A percentile compares a stretch with the other conserved stretches of the same genome.
Evolutionary conservation across 2,113 vertebrate genomes (phyloP).

Genomic region (Pithys albifrons): DNA sequence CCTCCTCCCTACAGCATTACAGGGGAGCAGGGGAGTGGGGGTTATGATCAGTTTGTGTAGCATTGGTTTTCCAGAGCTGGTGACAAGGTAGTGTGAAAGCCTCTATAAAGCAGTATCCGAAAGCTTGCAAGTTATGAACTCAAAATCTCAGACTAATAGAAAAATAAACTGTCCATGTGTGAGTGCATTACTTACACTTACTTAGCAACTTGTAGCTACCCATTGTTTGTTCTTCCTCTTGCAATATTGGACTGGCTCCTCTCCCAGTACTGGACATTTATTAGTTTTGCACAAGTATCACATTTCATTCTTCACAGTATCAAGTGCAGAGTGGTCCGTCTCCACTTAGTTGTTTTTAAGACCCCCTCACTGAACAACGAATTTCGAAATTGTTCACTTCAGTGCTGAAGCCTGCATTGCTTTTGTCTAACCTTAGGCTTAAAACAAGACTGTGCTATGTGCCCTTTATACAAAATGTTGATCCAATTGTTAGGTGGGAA

Average conservation of each 20-base stretch:
- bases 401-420: rapidly evolving
- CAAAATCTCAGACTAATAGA: not conserved
- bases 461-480: not conserved
- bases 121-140: not conserved
- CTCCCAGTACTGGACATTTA: rapidly evolving
- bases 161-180: not conserved
- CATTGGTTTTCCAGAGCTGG: not conserved
- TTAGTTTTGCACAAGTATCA: not conserved
- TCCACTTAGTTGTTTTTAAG: not conserved
- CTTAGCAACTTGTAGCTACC: not conserved
- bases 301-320: rapidly evolving
- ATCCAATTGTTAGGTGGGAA: not conserved
- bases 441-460: not conserved
- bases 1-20: not conserved
- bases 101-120: not conserved
- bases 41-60: not conserved
- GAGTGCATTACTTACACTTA: not conserved
- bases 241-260: not conserved
- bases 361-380: not conserved
- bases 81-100: not conserved
- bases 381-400: not conserved
- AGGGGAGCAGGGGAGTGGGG: not conserved
- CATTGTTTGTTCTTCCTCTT: not conserved
- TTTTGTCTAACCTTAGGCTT: not conserved
- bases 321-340: not conserved